Base-by-base conservation (phyloP, 2,888 invertebrate genomes). In the Erebia palarica region DNA sequence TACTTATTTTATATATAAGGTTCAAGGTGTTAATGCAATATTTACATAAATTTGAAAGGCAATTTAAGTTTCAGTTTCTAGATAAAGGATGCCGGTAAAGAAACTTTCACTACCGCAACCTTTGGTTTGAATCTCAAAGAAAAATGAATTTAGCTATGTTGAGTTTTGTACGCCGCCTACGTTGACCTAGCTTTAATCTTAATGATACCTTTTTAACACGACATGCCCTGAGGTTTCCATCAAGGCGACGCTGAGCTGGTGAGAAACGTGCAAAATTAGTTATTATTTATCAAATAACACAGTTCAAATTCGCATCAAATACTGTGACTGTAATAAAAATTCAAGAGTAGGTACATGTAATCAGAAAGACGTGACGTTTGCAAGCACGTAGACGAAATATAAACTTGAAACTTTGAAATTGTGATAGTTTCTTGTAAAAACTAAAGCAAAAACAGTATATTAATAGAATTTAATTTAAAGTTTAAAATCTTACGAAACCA, bases 361-460 rank as follows among this genome's bases (percentile, higher is more conserved):
- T 77, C 74, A 74, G 59, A 73, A 75, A 70, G 88, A 89, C 89
- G 90, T 90, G 88, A 85, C 72, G 84, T 81, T 82, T 80, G 79
- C 86, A 84, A 69, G 74, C 75, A 77, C 77, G 75, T 75, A 74
- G 44, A 68, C 63, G 73, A 69, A 70, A 13, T 47, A 13, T 47
- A 71, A 72, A 74, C 71, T 67, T 68, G 61, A 55, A 53, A 75
- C 60, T 84, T 84, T 78, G 81, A 81, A 81, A 84, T 84, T 86
- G 86, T 86, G 84, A 81, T 84, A 83, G 78, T 80, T 83, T 80
- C 86, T 88, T 88, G 81, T 78, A 70, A 65, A 4, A 60, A 36
- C 42, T 14, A 42, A 60, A 16, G 21, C 9, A 27, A 13, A 77
- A 9, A 3, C 1, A 44, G 72, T 69, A 58, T 63, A 55, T 63